Evolutionary conservation across 2,888 invertebrate genomes (phyloP).

Genomic region (Siphlonurus alternatus): DNA sequence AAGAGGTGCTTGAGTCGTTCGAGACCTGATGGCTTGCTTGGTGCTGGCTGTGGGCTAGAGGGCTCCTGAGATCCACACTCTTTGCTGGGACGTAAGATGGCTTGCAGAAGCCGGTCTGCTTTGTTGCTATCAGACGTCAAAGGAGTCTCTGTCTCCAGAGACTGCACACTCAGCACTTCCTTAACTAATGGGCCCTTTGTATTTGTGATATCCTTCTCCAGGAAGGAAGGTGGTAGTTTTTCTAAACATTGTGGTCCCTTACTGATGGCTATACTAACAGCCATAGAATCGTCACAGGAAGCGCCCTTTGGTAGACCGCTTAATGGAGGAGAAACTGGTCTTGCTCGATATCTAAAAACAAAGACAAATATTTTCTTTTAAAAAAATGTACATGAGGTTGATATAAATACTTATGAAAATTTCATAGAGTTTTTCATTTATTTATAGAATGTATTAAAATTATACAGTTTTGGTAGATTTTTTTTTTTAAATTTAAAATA

Average conservation of each 20-base stretch:
- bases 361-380: not conserved
- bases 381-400: not conserved
- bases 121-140: conserved; percentile 25
- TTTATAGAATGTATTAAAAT: too few relatives aligned
- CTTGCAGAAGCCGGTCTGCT: conserved; percentile 35
- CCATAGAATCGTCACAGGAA: not conserved
- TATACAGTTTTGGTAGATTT: too few relatives aligned
- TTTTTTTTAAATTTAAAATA: too few relatives aligned
- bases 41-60: conserved; percentile 12
- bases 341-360: conserved; percentile 20
- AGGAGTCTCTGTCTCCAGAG: conserved; percentile 16
- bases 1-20: not conserved
- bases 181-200: too few relatives aligned
- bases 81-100: conserved; percentile 34
- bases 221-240: not conserved
- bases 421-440: too few relatives aligned
- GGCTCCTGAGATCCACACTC: conserved; percentile 16
- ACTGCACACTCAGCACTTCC: too few relatives aligned
- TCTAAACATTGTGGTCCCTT: not conserved
- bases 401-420: not conserved
- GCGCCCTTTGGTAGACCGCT: not conserved
- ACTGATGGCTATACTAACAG: not conserved
- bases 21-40: not conserved
- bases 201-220: conserved; percentile 20
- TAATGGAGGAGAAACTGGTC: not conserved